Evolutionary conservation across 2,113 vertebrate genomes (phyloP), one percentile per base, ranked within the genome.

Genomic region (Mustela lutreola): DNA sequence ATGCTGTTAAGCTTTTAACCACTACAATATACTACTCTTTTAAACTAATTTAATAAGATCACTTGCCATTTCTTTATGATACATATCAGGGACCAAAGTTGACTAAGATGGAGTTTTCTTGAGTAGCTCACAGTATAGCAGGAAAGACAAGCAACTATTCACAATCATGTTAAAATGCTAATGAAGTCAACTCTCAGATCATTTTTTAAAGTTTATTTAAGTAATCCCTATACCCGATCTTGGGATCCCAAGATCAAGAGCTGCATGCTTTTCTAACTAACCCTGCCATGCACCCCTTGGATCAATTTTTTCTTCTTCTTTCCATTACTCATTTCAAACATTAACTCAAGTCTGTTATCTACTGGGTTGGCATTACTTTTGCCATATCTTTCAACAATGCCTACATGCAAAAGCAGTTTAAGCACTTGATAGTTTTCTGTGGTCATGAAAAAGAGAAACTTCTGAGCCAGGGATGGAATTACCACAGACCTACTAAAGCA

Each of bases 21-120:
- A 50, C 16, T 26, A 22, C 0, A 39, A 22, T 45, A 60, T 22
- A 58, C 16, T 75, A 33, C 26, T 75, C 24, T 62, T 81, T 67
- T 56, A 81, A 93, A 82, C 56, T 83, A 71, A 95, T 50, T 87
- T 95, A 82, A 65, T 36, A 89, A 8, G 31, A 21, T 73, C 58
- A 80, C 26, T 58, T 87, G 16, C 1, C 33, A 78, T 2, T 94
- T 86, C 16, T 19, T 87, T 82, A 63, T 56, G 11, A 70, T 71
- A 56, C 15, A 28, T 19, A 36, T 22, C 21, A 24, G 11, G 65
- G 5, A 50, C 31, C 73, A 5, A 71, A 62, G 63, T 28, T 58
- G 14, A 79, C 62, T n/a, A 56, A 50, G 16, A n/a, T 22, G 24
- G 14, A 84, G 18, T n/a, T 33, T 48, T 79, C 14, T 45, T 79